These are phyloP conservation scores for Pantala flavescens DNA, from an alignment of 1,140 invertebrate species.

Conservation along the genomic window DNA sequence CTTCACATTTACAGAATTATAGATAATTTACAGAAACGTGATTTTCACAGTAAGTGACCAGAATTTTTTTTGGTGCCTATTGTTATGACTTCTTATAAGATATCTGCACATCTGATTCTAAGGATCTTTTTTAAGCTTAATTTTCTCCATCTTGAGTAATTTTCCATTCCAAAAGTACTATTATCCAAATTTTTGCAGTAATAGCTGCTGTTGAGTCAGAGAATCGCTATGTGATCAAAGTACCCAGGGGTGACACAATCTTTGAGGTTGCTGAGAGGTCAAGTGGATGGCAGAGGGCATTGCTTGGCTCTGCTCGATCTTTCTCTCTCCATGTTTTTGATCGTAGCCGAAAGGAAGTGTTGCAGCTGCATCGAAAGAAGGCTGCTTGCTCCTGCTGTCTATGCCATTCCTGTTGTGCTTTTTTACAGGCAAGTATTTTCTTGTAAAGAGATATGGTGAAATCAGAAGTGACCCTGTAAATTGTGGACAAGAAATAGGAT, in stretches of 20 bases:
- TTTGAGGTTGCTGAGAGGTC: not conserved
- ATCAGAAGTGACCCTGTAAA: no score
- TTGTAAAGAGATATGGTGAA: not conserved
- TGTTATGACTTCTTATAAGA: no score
- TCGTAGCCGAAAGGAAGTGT: not conserved
- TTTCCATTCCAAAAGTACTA: no score
- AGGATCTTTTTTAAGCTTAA: no score
- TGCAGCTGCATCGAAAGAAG: not conserved
- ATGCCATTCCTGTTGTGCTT: not conserved
- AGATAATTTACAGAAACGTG: not conserved
- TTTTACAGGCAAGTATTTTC: not conserved
- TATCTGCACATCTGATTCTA: no score
- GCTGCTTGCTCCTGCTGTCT: not conserved
- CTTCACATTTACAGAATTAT: not conserved
- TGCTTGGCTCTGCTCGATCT: not conserved
- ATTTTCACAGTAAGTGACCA: no score
- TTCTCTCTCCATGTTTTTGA: not conserved
- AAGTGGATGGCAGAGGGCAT: not conserved
- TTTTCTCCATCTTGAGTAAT: no score
- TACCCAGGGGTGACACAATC: not conserved
- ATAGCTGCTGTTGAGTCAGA: not conserved
- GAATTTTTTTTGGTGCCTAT: no score
- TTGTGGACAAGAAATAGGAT: no score
- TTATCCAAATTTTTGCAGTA: not conserved
- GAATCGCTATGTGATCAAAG: not conserved